Evolutionary conservation across 2,888 invertebrate species (phyloP).

Genomic region (Selenia dentaria): DNA sequence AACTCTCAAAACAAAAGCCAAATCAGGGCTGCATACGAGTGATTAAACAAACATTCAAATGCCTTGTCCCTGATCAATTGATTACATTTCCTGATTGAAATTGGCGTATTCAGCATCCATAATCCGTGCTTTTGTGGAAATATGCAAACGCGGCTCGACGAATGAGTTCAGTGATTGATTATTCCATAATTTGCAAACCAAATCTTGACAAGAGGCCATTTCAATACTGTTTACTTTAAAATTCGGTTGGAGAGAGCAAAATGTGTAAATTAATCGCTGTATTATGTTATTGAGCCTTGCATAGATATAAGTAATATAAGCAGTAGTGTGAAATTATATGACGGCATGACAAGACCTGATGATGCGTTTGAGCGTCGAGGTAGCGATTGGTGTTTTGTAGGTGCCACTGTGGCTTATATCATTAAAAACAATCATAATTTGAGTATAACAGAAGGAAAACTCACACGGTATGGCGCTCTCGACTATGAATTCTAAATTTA

Average conservation of each 20-base stretch:
- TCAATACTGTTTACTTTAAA: conserved; percentile 25
- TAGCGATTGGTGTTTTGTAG: too few species aligned
- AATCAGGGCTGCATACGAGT: conserved; percentile 14
- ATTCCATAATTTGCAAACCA: conserved; percentile 39
- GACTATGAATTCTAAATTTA: too few species aligned
- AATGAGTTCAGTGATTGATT: conserved; percentile 31
- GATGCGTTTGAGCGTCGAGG: too few species aligned
- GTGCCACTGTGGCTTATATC: too few species aligned
- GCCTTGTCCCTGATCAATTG: conserved; percentile 13
- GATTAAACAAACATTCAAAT: conserved; percentile 25
- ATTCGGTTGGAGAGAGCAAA: conserved; percentile 1
- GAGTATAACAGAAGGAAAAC: too few species aligned
- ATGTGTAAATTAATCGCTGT: not conserved
- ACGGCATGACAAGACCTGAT: too few species aligned
- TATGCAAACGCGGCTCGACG: conserved; percentile 23
- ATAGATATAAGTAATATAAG: too few species aligned
- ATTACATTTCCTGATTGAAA: conserved; percentile 34
- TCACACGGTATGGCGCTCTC: too few species aligned
- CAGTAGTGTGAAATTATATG: too few species aligned
- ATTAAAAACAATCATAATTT: too few species aligned
- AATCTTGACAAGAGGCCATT: conserved; percentile 34
- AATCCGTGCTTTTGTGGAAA: conserved; percentile 25
- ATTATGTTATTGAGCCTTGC: too few species aligned
- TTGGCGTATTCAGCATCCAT: conserved; percentile 26
- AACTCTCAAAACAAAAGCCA: too few species aligned